phyloP scores from a whole-genome alignment of 2,888 invertebrate species.

The Eustalomyia histrio region DNA sequence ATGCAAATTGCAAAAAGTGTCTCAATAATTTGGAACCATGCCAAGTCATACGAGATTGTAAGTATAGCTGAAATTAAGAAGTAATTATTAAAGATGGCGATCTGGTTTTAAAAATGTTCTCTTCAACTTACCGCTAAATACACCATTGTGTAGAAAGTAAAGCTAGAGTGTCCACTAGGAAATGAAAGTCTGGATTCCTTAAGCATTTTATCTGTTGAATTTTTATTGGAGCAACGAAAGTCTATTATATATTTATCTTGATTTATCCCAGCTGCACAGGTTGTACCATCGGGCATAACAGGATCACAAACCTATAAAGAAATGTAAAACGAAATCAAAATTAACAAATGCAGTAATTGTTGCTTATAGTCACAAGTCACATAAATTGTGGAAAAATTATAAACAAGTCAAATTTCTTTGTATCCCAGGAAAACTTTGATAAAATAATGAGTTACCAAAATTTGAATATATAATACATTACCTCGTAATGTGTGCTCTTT shows the following conservation, averaged over 20 bases:
- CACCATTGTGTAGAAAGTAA: conserved; percentile 91
- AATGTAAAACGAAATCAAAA: too few relatives aligned
- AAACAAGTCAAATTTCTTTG: too few relatives aligned
- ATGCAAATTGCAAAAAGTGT: conserved; percentile 91
- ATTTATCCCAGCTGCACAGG: conserved; percentile 82
- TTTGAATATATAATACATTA: too few relatives aligned
- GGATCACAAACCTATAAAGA: conserved; percentile 87
- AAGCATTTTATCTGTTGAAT: conserved; percentile 81
- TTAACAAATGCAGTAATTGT: too few relatives aligned
- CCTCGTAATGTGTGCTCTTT: too few relatives aligned
- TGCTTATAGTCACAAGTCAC: too few relatives aligned
- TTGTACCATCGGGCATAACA: conserved; percentile 79
- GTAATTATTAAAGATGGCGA: background rate
- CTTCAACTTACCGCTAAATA: conserved; percentile 88
- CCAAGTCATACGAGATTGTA: conserved; percentile 92
- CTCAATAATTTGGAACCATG: conserved; percentile 88
- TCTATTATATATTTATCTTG: conserved; percentile 85
- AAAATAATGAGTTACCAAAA: too few relatives aligned
- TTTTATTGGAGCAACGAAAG: conserved; percentile 84
- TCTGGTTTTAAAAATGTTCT: background rate
- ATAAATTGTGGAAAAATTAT: too few relatives aligned
- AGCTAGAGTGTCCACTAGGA: conserved; percentile 95
- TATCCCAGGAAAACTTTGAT: too few relatives aligned
- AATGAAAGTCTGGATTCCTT: conserved; percentile 92
- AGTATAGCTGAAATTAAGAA: conserved; percentile 86